Evolutionary conservation across 2,888 invertebrate genomes (phyloP), one percentile per base, ranked within the genome.

Genomic region (Molorchus minor): DNA sequence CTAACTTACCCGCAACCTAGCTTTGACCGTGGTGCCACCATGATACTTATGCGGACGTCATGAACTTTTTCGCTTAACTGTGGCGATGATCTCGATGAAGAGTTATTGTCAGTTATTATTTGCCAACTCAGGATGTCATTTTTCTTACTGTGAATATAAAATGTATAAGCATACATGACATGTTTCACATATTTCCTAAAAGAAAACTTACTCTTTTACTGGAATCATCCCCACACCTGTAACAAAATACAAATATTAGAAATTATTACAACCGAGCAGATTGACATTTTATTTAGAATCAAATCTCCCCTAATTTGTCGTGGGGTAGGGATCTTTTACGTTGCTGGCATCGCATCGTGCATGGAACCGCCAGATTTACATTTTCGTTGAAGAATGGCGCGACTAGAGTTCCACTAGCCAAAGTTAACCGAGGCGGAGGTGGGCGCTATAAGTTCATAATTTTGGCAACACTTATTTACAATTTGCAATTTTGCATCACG

Each of bases 161-260:
- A 41, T 15, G 5, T 43, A n/a, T n/a, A n/a, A n/a, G n/a, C n/a
- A n/a, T n/a, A n/a, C n/a, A n/a, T n/a, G n/a, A n/a, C n/a, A n/a
- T n/a, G n/a, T n/a, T n/a, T n/a, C n/a, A n/a, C n/a, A n/a, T n/a
- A n/a, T n/a, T n/a, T n/a, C n/a, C n/a, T n/a, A n/a, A n/a, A n/a
- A n/a, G n/a, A n/a, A n/a, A n/a, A 59, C 94, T 92, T 85, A 94
- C 94, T 94, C 94, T 88, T 93, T 94, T 29, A 94, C 88, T 59
- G 96, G 96, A 76, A 96, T 86, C 93, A 96, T 94, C 69, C 95
- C 96, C 70, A 95, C 93, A 84, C 92, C 93, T 93, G 87, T n/a
- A 33, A 33, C 66, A 89, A 88, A 75, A 81, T 73, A 80, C 79
- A 71, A 51, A 60, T 56, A 54, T 59, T 35, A 49, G 25, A 17